phyloP scores from a whole-genome alignment of 2,113 vertebrate genomes.

The Alosa alosa region DNA sequence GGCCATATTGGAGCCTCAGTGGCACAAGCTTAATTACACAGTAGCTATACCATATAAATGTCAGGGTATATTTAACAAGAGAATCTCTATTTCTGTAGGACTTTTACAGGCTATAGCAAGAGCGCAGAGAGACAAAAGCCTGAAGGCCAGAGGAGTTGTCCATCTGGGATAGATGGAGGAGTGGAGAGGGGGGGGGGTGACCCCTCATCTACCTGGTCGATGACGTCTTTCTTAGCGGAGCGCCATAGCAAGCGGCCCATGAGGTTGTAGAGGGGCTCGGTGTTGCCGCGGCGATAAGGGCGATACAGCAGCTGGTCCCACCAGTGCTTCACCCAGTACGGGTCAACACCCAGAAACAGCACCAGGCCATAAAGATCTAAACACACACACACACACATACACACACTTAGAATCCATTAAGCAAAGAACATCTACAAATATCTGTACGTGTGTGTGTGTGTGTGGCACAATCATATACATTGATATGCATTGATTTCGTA shows the following conservation, averaged over 20 bases:
- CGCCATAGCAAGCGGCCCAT: conserved; percentile 91
- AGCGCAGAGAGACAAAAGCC: background rate
- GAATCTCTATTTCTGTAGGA: background rate
- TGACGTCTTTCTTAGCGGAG: conserved; percentile 96
- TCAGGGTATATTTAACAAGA: background rate
- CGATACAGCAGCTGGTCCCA: conserved; percentile 93
- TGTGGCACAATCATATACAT: too few species aligned
- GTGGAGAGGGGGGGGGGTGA: background rate
- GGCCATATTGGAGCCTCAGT: background rate
- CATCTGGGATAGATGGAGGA: too few species aligned
- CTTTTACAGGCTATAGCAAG: background rate
- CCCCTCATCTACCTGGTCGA: conserved; percentile 83
- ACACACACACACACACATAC: conserved; percentile 39
- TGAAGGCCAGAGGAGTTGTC: background rate
- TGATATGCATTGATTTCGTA: too few species aligned
- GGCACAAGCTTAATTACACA: background rate
- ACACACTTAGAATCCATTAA: background rate
- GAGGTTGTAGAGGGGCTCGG: conserved; percentile 81
- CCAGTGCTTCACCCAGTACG: conserved; percentile 96
- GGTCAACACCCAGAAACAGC: conserved; percentile 93
- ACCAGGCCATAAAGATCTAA: conserved; percentile 93
- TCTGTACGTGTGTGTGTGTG: too few species aligned
- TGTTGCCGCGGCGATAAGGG: conserved; percentile 89
- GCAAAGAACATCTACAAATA: background rate
- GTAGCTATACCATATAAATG: background rate